Base-by-base conservation (phyloP, 2,888 invertebrate genomes). In the Melangyna quadrimaculata region DNA sequence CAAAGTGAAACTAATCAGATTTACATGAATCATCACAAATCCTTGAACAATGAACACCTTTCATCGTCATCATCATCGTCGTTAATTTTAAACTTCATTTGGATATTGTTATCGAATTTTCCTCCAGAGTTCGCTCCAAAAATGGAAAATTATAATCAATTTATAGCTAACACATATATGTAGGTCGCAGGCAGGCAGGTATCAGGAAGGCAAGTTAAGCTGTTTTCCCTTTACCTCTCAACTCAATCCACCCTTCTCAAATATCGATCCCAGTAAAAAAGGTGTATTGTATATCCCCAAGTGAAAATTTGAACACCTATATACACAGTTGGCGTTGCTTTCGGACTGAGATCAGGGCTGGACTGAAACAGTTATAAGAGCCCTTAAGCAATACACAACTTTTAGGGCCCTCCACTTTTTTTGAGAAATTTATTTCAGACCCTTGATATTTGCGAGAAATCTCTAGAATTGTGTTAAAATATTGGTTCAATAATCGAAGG, bases 31-130 rank as follows among this genome's bases (percentile, higher is more conserved):
- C 32, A 55, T 17, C 57, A n/a, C 45, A 57, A n/a, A 70, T 74
- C 48, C 48, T 61, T 71, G 57, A 70, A 75, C 79, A 84, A 55
- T 75, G 57, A 70, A 75, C 79, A 84, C 79, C 57, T 69, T 12
- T 35, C 71, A 32, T 37, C 59, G 24, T 51, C 24, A 19, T 57
- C 65, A 12, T 67, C 24, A 19, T 57, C 65, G 9, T 67, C 74
- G 59, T 84, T 59, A 35, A 43, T 35, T 80, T 80, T 72, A 65
- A 69, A 84, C 84, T 72, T 67, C 59, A 84, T 84, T 80, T 80
- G 71, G 61, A 72, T n/a, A n/a, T 75, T 80, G 61, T 77, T 80
- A 84, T 84, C 72, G 79, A 84, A 77, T 84, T 72, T 79, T 69
- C 72, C n/a, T 45, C 45, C 37, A 55, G 55, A 65, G 40, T 22